A percentile compares a stretch with the other conserved stretches of the same genome.
These are phyloP conservation scores for Lithophane leautieri DNA, from an alignment of 2,888 invertebrate species.

Conservation along the genomic window DNA sequence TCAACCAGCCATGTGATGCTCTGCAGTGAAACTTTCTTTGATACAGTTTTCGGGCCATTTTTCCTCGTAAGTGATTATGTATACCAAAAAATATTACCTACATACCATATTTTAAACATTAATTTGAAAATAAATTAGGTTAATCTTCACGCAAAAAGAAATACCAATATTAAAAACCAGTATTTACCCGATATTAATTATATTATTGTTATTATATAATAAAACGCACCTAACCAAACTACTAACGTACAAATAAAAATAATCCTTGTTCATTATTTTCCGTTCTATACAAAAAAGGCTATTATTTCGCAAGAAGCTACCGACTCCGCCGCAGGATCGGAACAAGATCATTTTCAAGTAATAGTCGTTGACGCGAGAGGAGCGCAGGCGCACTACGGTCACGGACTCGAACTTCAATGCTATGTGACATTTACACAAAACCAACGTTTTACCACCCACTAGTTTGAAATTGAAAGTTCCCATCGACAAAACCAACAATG, in stretches of 20 bases:
- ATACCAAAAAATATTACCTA: background rate
- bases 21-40: background rate
- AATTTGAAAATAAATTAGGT: background rate
- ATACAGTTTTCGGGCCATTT: background rate
- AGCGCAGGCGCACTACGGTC: conserved; percentile 75
- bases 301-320: conserved; percentile 63
- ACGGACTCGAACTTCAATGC: conserved; percentile 81
- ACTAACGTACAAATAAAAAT: conserved; percentile 27
- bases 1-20: background rate
- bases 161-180: background rate
- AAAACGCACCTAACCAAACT: conserved; percentile 25
- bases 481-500: conserved; percentile 54
- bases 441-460: conserved; percentile 66
- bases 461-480: conserved; percentile 66
- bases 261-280: conserved; percentile 41
- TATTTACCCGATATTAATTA: conserved; percentile 1
- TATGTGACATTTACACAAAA: conserved; percentile 77
- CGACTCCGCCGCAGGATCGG: conserved; percentile 56
- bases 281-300: conserved; percentile 41
- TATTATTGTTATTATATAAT: conserved; percentile 12
- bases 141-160: background rate
- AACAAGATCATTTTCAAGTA: conserved; percentile 73
- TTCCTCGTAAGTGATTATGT: background rate
- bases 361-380: conserved; percentile 75
- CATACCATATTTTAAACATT: background rate